These are phyloP conservation scores for Cacoxenus indagator DNA, from an alignment of 2,888 invertebrate genomes.

Conservation along the genomic window DNA sequence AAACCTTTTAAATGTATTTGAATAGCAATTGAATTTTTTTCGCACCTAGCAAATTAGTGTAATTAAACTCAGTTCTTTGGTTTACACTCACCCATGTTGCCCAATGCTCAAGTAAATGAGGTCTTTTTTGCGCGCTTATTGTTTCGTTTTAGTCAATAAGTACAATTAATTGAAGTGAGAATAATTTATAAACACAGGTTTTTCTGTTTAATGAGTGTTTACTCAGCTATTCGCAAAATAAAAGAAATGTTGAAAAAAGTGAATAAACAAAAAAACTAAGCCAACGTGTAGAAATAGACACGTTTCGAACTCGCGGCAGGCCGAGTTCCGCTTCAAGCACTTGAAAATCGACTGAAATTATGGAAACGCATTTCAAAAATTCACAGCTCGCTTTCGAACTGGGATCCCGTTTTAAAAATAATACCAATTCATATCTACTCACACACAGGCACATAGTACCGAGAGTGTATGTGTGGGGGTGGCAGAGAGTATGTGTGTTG, in stretches of 20 bases:
- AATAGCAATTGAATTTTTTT: not conserved
- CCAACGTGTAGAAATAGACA: not conserved
- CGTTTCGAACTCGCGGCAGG: not conserved
- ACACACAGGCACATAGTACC: not conserved
- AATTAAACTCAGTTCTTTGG: not conserved
- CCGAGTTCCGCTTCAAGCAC: not conserved
- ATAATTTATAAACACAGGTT: not conserved
- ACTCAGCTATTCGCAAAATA: not conserved
- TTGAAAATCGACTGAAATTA: constrained; percentile 12
- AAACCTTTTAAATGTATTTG: no score
- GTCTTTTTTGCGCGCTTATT: not conserved
- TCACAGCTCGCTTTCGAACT: constrained; percentile 16
- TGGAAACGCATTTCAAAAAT: not conserved
- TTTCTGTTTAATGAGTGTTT: not conserved
- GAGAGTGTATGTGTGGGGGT: not conserved
- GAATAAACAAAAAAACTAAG: not conserved
- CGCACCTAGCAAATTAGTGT: not conserved
- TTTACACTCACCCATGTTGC: constrained; percentile 11
- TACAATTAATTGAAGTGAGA: not conserved
- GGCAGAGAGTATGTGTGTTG: not conserved
- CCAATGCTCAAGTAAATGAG: not conserved
- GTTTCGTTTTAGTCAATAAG: not conserved
- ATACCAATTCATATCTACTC: not conserved
- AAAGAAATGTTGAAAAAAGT: not conserved
- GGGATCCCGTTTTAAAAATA: not conserved